phyloP scores from a whole-genome alignment of 2,888 invertebrate genomes.

The Cactoblastis cactorum region DNA sequence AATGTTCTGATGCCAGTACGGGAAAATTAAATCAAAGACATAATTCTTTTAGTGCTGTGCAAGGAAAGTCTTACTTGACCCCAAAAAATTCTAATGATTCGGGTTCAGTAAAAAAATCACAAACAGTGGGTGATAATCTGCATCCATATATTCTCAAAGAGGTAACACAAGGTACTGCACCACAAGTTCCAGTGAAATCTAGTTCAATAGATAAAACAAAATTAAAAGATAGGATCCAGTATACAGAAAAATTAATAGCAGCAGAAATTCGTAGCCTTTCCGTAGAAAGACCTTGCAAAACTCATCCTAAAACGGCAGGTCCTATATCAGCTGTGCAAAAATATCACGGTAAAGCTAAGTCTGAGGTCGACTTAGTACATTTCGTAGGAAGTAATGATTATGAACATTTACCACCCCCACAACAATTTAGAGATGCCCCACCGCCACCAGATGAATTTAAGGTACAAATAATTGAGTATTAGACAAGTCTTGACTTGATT shows the following conservation, averaged over 20 bases:
- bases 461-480: constrained; percentile 35
- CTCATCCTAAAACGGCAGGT: constrained; percentile 47
- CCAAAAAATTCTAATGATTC: constrained; percentile 51
- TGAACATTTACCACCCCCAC: constrained; percentile 89
- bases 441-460: constrained; percentile 87
- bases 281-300: constrained; percentile 63
- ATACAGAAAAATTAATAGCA: constrained; percentile 70
- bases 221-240: constrained; percentile 69
- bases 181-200: constrained; percentile 42
- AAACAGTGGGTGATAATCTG: constrained; percentile 66
- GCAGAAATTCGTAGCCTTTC: constrained; percentile 70
- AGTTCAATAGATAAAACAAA: constrained; percentile 50
- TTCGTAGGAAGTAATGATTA: constrained; percentile 80
- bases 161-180: constrained; percentile 41
- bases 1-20: constrained; percentile 49
- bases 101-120: constrained; percentile 66
- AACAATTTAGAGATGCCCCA: constrained; percentile 90
- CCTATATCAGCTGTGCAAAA: constrained; percentile 48
- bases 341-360: constrained; percentile 75
- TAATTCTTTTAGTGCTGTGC: constrained; percentile 70
- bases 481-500: not conserved
- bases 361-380: constrained; percentile 79
- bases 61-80: constrained; percentile 58
- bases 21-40: constrained; percentile 64
- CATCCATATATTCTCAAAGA: constrained; percentile 77